phyloP scores from a whole-genome alignment of 2,797 vertebrate genomes.

The Erpetoichthys calabaricus region DNA sequence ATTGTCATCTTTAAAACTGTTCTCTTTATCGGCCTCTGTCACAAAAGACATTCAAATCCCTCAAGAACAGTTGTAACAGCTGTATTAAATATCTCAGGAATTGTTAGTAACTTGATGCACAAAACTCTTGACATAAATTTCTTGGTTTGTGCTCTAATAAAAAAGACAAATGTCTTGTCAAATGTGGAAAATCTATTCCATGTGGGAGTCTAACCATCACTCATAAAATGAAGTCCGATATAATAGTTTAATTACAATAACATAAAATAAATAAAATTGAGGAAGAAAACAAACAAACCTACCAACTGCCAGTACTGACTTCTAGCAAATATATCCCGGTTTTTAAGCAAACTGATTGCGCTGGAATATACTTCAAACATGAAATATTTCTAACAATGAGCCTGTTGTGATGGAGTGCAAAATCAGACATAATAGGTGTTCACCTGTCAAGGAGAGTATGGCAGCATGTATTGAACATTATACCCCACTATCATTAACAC shows the following conservation, averaged over 20 bases:
- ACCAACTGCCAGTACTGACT: too few relatives aligned
- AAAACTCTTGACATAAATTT: background rate
- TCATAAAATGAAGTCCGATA: background rate
- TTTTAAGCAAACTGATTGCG: too few relatives aligned
- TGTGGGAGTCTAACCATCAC: constrained; percentile 10
- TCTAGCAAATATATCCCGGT: too few relatives aligned
- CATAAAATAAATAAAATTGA: constrained; percentile 7
- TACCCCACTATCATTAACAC: too few relatives aligned
- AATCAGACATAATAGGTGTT: too few relatives aligned
- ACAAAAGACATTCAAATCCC: background rate
- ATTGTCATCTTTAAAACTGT: background rate
- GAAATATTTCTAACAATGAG: too few relatives aligned
- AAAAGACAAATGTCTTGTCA: constrained; percentile 14
- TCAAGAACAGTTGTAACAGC: background rate
- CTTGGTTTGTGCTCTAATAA: constrained; percentile 8
- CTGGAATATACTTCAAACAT: too few relatives aligned
- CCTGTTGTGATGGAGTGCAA: too few relatives aligned
- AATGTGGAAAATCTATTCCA: constrained; percentile 8
- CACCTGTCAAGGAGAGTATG: too few relatives aligned
- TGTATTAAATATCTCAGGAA: constrained; percentile 2
- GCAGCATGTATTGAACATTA: too few relatives aligned
- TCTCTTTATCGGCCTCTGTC: background rate
- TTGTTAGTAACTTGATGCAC: constrained; percentile 11
- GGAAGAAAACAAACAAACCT: too few relatives aligned
- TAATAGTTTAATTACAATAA: constrained; percentile 1